phyloP scores from a whole-genome alignment of 2,797 vertebrate species.

The Nannoperca australis region DNA sequence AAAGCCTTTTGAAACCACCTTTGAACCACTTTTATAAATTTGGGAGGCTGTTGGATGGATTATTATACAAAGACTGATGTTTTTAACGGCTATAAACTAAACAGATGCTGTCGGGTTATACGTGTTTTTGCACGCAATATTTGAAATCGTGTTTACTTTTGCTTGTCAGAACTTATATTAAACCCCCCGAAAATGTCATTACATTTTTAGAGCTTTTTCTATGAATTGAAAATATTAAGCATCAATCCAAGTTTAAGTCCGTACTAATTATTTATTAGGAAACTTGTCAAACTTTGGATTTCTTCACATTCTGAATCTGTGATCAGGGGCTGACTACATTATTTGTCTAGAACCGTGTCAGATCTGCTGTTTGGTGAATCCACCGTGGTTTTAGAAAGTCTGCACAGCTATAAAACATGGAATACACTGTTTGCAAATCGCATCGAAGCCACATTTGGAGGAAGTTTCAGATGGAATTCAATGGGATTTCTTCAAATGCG shows the following conservation, averaged over 20 bases:
- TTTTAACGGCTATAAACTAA: neutral
- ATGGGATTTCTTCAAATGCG: too few relatives aligned
- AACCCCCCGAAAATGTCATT: neutral
- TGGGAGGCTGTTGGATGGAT: too few relatives aligned
- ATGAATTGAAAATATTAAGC: neutral
- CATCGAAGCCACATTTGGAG: too few relatives aligned
- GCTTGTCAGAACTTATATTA: neutral
- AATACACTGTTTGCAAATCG: too few relatives aligned
- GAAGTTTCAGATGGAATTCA: too few relatives aligned
- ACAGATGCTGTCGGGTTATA: neutral
- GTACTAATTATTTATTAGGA: neutral
- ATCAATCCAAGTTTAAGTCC: neutral
- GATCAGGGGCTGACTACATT: neutral
- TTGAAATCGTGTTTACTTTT: neutral
- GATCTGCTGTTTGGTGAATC: too few relatives aligned
- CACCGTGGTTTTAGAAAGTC: too few relatives aligned
- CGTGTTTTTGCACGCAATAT: neutral
- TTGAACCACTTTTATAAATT: slow-evolving; percentile 7
- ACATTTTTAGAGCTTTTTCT: neutral
- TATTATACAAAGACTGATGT: too few relatives aligned
- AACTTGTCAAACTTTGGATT: neutral
- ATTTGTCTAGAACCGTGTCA: too few relatives aligned
- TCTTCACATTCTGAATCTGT: neutral
- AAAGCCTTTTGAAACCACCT: slow-evolving; percentile 10
- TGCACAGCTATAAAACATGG: too few relatives aligned